These are phyloP conservation scores for Poecilia latipinna DNA, from an alignment of 2,113 vertebrate genomes.

Conservation along the genomic window DNA sequence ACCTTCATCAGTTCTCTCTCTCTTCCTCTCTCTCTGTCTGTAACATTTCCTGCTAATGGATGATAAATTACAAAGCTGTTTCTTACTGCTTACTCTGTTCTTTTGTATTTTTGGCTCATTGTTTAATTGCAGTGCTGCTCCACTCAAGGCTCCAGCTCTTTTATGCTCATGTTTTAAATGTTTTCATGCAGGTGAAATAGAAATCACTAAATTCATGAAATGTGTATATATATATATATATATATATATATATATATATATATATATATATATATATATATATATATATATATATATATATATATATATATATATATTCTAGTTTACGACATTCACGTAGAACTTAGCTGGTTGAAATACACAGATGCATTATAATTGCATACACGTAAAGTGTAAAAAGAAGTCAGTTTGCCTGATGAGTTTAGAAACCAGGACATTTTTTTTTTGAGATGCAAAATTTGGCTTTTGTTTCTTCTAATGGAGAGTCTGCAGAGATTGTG, in stretches of 20 bases:
- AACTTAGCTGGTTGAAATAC: background rate
- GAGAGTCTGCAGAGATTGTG: slow-evolving; percentile 15
- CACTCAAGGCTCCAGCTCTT: slow-evolving; percentile 17
- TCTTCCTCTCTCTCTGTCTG: background rate
- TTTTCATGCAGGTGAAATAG: background rate
- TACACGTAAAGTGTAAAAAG: background rate
- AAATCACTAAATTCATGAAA: background rate
- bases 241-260: too few relatives aligned
- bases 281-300: too few relatives aligned
- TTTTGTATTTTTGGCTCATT: slow-evolving; percentile 43
- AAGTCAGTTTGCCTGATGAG: slow-evolving; percentile 11
- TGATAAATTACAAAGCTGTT: slow-evolving; percentile 15
- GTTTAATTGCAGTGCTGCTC: slow-evolving; percentile 41
- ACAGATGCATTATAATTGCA: background rate
- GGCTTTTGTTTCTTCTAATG: slow-evolving; percentile 38
- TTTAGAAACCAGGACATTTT: background rate
- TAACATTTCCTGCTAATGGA: slow-evolving; percentile 24
- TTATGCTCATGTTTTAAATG: slow-evolving; percentile 27
- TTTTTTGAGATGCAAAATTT: slow-evolving; percentile 13
- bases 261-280: too few relatives aligned
- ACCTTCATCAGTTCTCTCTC: slow-evolving; percentile 17
- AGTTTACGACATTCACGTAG: background rate
- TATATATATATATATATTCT: background rate
- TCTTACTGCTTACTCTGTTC: slow-evolving; percentile 27
- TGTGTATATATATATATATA: too few relatives aligned